phyloP scores from a whole-genome alignment of 1,140 invertebrate species.

The Drosophila kanapiae region DNA sequence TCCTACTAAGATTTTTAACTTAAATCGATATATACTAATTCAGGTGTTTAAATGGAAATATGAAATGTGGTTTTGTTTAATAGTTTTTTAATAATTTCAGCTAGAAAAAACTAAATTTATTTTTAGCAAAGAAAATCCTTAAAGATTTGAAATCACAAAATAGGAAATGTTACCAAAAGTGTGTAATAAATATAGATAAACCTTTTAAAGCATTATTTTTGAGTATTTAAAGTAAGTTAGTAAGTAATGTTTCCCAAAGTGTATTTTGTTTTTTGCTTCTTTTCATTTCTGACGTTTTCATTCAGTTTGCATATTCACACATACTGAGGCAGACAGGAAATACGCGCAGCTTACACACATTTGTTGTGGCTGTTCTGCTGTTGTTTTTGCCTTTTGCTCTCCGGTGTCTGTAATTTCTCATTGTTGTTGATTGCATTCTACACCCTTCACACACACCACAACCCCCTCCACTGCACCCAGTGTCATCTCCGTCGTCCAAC shows the following conservation, averaged over 20 bases:
- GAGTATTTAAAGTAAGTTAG: too few species aligned
- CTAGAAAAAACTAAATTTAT: too few species aligned
- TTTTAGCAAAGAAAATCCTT: too few species aligned
- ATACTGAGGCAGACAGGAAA: conserved; percentile 64
- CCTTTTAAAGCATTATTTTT: too few species aligned
- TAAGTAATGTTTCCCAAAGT: conserved; percentile 1
- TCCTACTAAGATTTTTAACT: background rate
- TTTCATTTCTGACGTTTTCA: conserved; percentile 52
- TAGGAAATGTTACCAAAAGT: too few species aligned
- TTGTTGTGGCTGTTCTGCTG: conserved; percentile 41
- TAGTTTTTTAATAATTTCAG: too few species aligned
- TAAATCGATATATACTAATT: too few species aligned
- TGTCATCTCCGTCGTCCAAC: conserved; percentile 15
- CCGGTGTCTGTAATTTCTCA: conserved; percentile 69
- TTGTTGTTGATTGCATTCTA: conserved; percentile 77
- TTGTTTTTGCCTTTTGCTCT: conserved; percentile 24
- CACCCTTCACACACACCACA: conserved; percentile 25
- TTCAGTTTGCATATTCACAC: conserved; percentile 59
- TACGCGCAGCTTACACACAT: conserved; percentile 63
- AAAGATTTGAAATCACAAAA: too few species aligned
- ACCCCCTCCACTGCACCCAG: conserved; percentile 1
- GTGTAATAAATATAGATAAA: too few species aligned
- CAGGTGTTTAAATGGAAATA: too few species aligned
- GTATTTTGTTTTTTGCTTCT: conserved; percentile 20
- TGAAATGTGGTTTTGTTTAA: too few species aligned